These are phyloP conservation scores for Diarsia rubi DNA, from an alignment of 2,888 invertebrate genomes.

Conservation along the genomic window DNA sequence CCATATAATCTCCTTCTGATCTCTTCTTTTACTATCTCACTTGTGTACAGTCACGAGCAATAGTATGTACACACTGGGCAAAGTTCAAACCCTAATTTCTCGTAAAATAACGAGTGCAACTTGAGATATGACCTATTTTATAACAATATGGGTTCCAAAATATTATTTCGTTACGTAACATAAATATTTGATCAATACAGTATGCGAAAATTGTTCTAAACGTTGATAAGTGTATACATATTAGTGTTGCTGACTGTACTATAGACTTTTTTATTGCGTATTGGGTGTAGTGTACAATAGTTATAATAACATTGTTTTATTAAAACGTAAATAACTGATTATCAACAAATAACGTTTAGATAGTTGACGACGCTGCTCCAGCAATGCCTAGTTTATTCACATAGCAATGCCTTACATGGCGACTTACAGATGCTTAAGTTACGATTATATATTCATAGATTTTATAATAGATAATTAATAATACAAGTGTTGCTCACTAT, in stretches of 20 bases:
- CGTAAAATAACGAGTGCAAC: too few relatives aligned
- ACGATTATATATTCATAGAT: slow-evolving; percentile 67
- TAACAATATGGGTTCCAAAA: too few relatives aligned
- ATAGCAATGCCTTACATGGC: slow-evolving; percentile 76
- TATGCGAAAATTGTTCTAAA: too few relatives aligned
- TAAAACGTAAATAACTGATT: slow-evolving; percentile 75
- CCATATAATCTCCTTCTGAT: slow-evolving; percentile 75
- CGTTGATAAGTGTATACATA: too few relatives aligned
- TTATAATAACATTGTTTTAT: slow-evolving; percentile 65
- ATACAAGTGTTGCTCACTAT: slow-evolving; percentile 76
- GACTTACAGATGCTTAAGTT: slow-evolving; percentile 70
- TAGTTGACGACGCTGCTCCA: slow-evolving; percentile 68
- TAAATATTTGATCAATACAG: too few relatives aligned
- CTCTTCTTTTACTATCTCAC: slow-evolving; percentile 72
- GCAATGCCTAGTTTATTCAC: slow-evolving; percentile 73
- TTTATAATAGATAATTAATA: slow-evolving; percentile 71
- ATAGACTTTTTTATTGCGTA: slow-evolving; percentile 60
- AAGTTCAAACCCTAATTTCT: too few relatives aligned
- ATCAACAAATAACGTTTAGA: slow-evolving; percentile 76
- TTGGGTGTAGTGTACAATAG: slow-evolving; percentile 67
- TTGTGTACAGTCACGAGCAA: too few relatives aligned
- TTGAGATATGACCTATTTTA: too few relatives aligned
- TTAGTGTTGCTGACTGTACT: too few relatives aligned
- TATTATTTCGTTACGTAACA: too few relatives aligned
- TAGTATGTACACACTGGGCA: too few relatives aligned